phyloP scores from a whole-genome alignment of 35 echinoderm and acorn worm species.

The Anneissia japonica region DNA sequence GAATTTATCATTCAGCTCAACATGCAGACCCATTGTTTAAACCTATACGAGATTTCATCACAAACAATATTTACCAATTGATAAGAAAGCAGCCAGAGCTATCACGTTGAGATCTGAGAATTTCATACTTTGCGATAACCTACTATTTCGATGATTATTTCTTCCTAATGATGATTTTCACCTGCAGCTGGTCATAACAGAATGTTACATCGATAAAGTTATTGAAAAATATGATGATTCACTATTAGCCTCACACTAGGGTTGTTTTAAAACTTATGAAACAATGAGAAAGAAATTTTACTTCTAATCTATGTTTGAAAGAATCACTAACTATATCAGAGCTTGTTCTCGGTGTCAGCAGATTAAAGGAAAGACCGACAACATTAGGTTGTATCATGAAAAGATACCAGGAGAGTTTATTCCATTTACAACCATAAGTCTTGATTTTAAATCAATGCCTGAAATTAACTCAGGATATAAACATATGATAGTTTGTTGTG shows the following conservation, averaged over 20 bases:
- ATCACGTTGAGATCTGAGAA: background rate
- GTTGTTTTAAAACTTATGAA: background rate
- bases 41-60: background rate
- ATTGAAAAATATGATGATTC: background rate
- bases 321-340: background rate
- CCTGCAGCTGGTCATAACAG: background rate
- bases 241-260: background rate
- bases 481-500: conserved; percentile 1
- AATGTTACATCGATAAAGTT: background rate
- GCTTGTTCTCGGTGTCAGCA: background rate
- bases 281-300: background rate
- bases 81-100: background rate
- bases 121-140: background rate
- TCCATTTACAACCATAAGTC: background rate
- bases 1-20: background rate
- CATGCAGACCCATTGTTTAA: background rate
- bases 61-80: background rate
- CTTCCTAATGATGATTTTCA: background rate
- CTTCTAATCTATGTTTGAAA: background rate
- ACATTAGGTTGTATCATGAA: too few relatives aligned
- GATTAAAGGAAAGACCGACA: too few relatives aligned
- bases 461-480: background rate
- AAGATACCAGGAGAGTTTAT: background rate
- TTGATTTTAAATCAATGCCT: conserved; percentile 13
- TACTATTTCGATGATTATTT: background rate